These are phyloP conservation scores for Limanda limanda DNA, from an alignment of 2,113 vertebrate genomes.

Conservation along the genomic window DNA sequence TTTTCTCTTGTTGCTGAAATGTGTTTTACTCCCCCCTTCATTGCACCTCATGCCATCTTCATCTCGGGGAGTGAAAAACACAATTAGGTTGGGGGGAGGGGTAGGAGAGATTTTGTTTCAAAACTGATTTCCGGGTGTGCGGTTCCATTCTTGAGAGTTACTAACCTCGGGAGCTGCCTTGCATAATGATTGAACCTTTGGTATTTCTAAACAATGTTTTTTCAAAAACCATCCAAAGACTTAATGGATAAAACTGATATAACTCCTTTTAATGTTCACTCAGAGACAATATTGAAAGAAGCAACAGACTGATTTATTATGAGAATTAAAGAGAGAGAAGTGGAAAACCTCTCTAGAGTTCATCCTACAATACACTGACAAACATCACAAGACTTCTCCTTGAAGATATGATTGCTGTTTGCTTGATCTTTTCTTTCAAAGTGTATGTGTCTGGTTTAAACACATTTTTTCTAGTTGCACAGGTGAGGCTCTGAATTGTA, in stretches of 20 bases:
- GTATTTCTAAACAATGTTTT: neutral
- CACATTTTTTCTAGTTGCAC: neutral
- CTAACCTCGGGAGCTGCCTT: neutral
- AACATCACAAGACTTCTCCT: slow-evolving; percentile 16
- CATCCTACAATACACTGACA: slow-evolving; percentile 16
- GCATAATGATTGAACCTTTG: neutral
- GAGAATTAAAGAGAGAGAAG: slow-evolving; percentile 8
- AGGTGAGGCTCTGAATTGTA: neutral
- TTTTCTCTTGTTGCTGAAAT: slow-evolving; percentile 16
- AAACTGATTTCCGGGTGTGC: slow-evolving; percentile 21
- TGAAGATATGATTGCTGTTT: slow-evolving; percentile 40
- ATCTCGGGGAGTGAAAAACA: slow-evolving; percentile 28
- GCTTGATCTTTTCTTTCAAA: slow-evolving; percentile 59
- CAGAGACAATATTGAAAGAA: too few relatives aligned
- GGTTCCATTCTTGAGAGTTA: neutral
- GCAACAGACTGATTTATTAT: slow-evolving; percentile 30
- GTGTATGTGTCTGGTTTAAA: neutral
- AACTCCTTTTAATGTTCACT: too few relatives aligned
- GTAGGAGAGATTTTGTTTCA: slow-evolving; percentile 27
- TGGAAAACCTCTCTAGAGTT: neutral
- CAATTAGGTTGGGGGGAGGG: neutral
- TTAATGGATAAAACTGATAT: neutral
- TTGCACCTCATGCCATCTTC: neutral
- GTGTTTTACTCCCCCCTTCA: slow-evolving; percentile 2
- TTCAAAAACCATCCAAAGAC: slow-evolving; percentile 11